phyloP scores from a whole-genome alignment of 1,140 invertebrate genomes.

The Marisa cornuarietis region DNA sequence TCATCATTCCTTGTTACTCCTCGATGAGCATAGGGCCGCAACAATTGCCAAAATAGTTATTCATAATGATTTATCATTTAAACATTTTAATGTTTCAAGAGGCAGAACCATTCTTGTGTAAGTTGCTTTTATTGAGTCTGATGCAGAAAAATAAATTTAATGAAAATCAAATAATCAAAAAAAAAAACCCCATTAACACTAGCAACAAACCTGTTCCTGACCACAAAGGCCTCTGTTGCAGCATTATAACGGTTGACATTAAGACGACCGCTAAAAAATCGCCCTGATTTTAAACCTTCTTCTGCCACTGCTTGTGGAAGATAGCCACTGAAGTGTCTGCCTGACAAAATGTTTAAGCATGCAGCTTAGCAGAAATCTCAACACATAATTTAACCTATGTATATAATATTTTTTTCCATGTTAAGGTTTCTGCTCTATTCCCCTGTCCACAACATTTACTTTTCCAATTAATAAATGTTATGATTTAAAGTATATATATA shows the following conservation, averaged over 20 bases:
- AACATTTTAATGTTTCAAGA: too few relatives aligned
- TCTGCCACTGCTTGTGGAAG: constrained; percentile 55
- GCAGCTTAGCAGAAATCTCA: background rate
- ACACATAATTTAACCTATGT: background rate
- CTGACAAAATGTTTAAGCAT: constrained; percentile 22
- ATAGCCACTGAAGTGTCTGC: constrained; percentile 55
- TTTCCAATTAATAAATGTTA: background rate
- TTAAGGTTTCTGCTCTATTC: background rate
- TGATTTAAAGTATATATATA: too few relatives aligned
- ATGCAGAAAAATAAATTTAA: background rate
- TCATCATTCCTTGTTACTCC: too few relatives aligned
- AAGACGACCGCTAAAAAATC: constrained; percentile 54
- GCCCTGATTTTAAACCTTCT: constrained; percentile 58
- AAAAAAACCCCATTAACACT: background rate
- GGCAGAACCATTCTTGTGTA: background rate
- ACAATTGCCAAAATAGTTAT: too few relatives aligned
- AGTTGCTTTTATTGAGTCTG: background rate
- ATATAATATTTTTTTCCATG: background rate
- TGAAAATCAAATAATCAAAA: background rate
- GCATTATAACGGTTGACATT: constrained; percentile 63
- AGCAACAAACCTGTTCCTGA: constrained; percentile 44
- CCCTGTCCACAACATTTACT: background rate
- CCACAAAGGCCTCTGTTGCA: constrained; percentile 61
- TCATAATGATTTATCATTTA: too few relatives aligned
- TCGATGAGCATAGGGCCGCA: too few relatives aligned